These are phyloP conservation scores for Alligator mississippiensis DNA, from an alignment of 2,113 vertebrate genomes.

Conservation along the genomic window DNA sequence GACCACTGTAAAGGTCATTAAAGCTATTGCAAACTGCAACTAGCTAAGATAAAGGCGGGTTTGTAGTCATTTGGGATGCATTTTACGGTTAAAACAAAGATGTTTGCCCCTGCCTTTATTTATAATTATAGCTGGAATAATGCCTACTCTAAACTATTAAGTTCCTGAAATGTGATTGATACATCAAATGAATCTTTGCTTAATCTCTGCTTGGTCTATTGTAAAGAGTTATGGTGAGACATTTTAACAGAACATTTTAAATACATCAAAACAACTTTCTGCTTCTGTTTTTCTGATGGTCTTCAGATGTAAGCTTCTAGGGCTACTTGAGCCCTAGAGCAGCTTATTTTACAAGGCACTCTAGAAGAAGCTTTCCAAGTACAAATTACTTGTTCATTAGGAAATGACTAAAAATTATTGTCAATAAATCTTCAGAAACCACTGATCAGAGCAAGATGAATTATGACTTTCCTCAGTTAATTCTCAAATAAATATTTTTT, in stretches of 20 bases:
- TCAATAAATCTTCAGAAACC: slow-evolving; percentile 32
- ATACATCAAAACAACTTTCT: slow-evolving; percentile 17
- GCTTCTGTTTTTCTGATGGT: background rate
- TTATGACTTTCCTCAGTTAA: slow-evolving; percentile 38
- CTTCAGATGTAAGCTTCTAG: slow-evolving; percentile 15
- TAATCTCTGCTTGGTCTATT: slow-evolving; percentile 25
- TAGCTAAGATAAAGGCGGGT: background rate
- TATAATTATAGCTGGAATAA: background rate
- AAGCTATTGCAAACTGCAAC: slow-evolving; percentile 12
- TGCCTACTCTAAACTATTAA: background rate
- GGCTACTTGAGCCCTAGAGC: background rate
- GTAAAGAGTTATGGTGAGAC: background rate
- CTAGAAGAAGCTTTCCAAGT: background rate
- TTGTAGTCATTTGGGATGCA: background rate
- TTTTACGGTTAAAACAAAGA: slow-evolving; percentile 13
- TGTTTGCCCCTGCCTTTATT: background rate
- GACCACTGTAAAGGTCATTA: slow-evolving; percentile 2
- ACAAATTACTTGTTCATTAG: slow-evolving; percentile 41
- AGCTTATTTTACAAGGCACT: slow-evolving; percentile 9
- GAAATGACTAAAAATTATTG: slow-evolving; percentile 36
- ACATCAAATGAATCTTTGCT: slow-evolving; percentile 36
- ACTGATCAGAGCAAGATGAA: slow-evolving; percentile 31
- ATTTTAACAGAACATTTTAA: background rate
- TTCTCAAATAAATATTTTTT: slow-evolving; percentile 29
- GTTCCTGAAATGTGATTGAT: background rate